Conservation (phyloP, 1,140 invertebrate genomes). For the Psilanteris sp. region DNA sequence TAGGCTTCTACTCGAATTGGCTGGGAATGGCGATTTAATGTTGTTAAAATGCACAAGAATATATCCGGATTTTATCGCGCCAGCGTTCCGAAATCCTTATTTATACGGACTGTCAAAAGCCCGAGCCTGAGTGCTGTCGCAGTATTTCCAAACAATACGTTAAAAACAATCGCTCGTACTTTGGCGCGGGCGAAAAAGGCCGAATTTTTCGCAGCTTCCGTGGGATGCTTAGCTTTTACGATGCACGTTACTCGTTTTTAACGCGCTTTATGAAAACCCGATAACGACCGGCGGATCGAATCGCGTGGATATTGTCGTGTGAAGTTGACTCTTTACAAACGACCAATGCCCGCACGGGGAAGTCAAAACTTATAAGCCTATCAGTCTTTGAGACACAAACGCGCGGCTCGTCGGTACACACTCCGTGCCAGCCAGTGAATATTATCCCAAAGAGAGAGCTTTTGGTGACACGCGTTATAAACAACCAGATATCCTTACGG, state of each 20-base stretch:
- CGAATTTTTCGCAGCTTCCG: slow-evolving; percentile 31
- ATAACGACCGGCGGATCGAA: slow-evolving; percentile 50
- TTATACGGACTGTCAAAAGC: background rate
- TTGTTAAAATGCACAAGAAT: background rate
- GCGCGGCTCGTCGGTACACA: slow-evolving; percentile 31
- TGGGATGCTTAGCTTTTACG: slow-evolving; percentile 40
- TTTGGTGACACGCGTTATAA: slow-evolving; percentile 7
- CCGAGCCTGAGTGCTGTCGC: background rate
- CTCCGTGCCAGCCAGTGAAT: slow-evolving; percentile 32
- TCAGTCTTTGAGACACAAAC: slow-evolving; percentile 37
- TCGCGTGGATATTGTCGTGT: slow-evolving; percentile 33
- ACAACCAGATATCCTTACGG: slow-evolving; percentile 30
- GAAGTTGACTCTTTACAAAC: slow-evolving; percentile 28
- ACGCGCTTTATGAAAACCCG: slow-evolving; percentile 59
- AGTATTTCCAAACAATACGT: slow-evolving; percentile 19
- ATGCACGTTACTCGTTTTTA: slow-evolving; percentile 39
- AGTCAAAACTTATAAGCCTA: slow-evolving; percentile 50
- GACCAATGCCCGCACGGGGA: slow-evolving; percentile 23
- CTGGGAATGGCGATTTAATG: too few relatives aligned
- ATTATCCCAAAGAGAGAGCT: slow-evolving; percentile 25
- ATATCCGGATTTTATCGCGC: background rate
- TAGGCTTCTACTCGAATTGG: too few relatives aligned
- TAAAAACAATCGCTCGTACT: slow-evolving; percentile 32
- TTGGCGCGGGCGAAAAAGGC: slow-evolving; percentile 4
- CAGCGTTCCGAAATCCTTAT: background rate